Evolutionary conservation across 2,797 vertebrate species (phyloP), one percentile per base, ranked within the genome.

Genomic region (Urophycis tenuis): DNA sequence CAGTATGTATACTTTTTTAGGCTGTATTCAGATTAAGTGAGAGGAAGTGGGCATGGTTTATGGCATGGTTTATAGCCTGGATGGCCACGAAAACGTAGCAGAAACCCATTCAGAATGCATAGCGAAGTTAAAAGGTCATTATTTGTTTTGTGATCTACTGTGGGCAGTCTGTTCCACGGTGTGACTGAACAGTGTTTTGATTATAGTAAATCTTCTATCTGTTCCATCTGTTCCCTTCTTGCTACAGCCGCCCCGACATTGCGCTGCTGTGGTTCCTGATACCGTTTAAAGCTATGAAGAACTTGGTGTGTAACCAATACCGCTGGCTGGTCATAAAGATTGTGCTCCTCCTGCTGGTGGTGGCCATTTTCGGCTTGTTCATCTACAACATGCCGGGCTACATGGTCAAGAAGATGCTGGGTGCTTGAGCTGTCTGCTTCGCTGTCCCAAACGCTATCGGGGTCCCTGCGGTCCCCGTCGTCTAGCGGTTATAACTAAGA

Each of bases 281-380:
- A 78, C 96, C 96, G 0, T 91, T 98, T 81, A 98, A 97, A 89
- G 96, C 96, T 79, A 95, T 95, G 82, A 95, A 93, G 84, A 95
- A 98, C 92, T 94, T 99, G 87, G 87, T 98, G 85, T 99, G 96
- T 86, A 95, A 95, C n/a, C 95, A 97, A 84, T 98, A 99, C 94
- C 95, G 96, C 89, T 99, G 97, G 97, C 94, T 99, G 78, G 96
- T 96, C 92, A 94, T 98, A 92, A 98, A 98, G 93, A 94, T 98
- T 0, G 89, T 97, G 82, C 83, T 95, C 78, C 95, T 93, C 0
- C 89, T 99, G 49, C 84, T 99, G 82, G 89, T 95, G 17, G 84
- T 99, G 78, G 91, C 95, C 85, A 95, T 99, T 90, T 60, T 98
- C 8, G 96, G 81, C 30, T 94, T 98, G 71, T 99, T 98, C 92